Conservation (phyloP, 2,888 invertebrate species). For the Brenthis daphne region DNA sequence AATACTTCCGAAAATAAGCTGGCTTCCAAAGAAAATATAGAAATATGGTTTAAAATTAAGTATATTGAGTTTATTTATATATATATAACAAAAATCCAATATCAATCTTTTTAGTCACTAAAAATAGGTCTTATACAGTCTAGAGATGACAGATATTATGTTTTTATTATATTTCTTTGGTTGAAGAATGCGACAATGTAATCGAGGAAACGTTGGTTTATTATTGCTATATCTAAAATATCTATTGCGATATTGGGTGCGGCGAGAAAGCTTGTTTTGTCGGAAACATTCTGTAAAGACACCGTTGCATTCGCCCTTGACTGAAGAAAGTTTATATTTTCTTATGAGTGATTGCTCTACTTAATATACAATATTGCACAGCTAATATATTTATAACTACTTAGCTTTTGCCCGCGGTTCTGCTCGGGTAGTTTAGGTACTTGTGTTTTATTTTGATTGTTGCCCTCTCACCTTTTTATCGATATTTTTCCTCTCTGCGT, state of each 20-base stretch:
- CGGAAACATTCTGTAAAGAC: constrained; percentile 12
- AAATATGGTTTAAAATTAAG: no score
- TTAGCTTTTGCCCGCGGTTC: no score
- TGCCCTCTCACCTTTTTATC: no score
- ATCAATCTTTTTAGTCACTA: no score
- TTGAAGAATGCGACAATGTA: constrained; percentile 28
- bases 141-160: neutral
- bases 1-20: no score
- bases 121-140: no score
- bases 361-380: neutral
- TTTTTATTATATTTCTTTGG: constrained; percentile 26
- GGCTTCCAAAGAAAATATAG: no score
- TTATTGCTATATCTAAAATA: constrained; percentile 33
- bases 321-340: constrained; percentile 27
- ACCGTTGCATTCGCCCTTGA: constrained; percentile 24
- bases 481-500: no score
- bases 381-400: no score
- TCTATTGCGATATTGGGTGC: constrained; percentile 29
- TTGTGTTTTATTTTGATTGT: neutral
- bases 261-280: constrained; percentile 25
- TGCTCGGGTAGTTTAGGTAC: neutral
- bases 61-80: no score
- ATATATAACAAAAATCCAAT: no score
- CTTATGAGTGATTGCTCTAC: neutral
- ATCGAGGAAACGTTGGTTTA: constrained; percentile 33